Evolutionary conservation across 2,113 vertebrate species (phyloP).

Genomic region (Melanotaenia duboulayi): DNA sequence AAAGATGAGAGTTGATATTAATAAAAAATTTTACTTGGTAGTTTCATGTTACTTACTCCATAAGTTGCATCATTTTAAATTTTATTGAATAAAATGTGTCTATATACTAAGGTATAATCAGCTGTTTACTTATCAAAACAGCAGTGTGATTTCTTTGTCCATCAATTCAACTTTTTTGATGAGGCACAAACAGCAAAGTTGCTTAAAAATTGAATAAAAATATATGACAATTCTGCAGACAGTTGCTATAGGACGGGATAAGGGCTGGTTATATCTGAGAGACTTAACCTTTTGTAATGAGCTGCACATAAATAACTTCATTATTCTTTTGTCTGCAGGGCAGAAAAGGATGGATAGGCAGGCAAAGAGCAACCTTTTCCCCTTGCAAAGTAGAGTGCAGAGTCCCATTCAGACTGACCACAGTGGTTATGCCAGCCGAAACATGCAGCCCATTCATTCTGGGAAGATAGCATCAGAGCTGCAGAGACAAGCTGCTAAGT

Average conservation of each 20-base stretch:
- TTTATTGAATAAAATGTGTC: not conserved
- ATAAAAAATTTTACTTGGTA: not conserved
- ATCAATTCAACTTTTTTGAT: conserved; percentile 14
- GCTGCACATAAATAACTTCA: conserved; percentile 65
- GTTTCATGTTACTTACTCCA: not conserved
- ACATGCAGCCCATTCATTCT: conserved; percentile 62
- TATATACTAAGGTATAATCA: not conserved
- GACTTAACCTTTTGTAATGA: conserved; percentile 58
- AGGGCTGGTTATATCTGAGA: conserved; percentile 21
- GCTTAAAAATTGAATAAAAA: conserved; percentile 38
- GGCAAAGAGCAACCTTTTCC: conserved; percentile 55
- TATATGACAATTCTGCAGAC: not conserved
- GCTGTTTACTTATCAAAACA: not conserved
- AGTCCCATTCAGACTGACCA: conserved; percentile 55
- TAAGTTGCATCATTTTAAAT: not conserved
- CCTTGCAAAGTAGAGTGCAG: conserved; percentile 34
- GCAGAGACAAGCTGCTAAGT: conserved; percentile 28
- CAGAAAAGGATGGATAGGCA: conserved; percentile 25
- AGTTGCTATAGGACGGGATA: conserved; percentile 18
- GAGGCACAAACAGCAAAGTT: conserved; percentile 14
- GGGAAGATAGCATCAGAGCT: conserved; percentile 61
- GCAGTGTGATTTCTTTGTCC: not conserved
- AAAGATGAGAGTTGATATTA: not conserved
- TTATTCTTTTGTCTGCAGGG: conserved; percentile 55
- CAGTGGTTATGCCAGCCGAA: conserved; percentile 53